A percentile compares a stretch with the other conserved stretches of the same genome.
phyloP scores from a whole-genome alignment of 2,888 invertebrate species.

The Conomelus anceps region DNA sequence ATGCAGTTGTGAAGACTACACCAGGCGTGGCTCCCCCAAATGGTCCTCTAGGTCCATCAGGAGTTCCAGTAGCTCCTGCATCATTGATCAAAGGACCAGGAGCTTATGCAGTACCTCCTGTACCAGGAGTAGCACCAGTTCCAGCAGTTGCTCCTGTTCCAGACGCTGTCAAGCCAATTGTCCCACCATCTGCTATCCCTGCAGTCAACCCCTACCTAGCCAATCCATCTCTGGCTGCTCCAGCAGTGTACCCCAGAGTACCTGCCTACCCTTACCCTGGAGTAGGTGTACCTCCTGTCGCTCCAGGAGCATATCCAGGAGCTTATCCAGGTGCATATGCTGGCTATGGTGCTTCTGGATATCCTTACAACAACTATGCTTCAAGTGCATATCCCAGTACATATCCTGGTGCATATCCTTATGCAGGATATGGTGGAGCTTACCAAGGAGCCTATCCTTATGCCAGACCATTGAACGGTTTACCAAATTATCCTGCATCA shows the following conservation, averaged over 20 bases:
- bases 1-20: constrained; percentile 9
- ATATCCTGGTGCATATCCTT: not conserved
- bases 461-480: not conserved
- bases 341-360: not conserved
- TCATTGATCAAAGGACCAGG: not conserved
- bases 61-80: not conserved
- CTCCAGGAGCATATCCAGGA: not conserved
- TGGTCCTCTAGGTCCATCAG: not conserved
- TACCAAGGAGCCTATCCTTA: not conserved
- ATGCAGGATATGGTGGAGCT: not conserved
- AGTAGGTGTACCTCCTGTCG: not conserved
- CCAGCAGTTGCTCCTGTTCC: not conserved
- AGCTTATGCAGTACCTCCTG: not conserved
- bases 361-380: not conserved
- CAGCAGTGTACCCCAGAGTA: not conserved
- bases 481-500: not conserved
- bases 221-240: not conserved
- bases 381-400: not conserved
- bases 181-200: not conserved
- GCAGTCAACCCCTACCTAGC: not conserved
- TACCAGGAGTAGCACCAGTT: not conserved
- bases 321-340: not conserved
- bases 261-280: not conserved
- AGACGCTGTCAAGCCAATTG: not conserved
- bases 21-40: constrained; percentile 12